Conservation (phyloP, 2,113 vertebrate species). For the Phodopus roborovskii region DNA sequence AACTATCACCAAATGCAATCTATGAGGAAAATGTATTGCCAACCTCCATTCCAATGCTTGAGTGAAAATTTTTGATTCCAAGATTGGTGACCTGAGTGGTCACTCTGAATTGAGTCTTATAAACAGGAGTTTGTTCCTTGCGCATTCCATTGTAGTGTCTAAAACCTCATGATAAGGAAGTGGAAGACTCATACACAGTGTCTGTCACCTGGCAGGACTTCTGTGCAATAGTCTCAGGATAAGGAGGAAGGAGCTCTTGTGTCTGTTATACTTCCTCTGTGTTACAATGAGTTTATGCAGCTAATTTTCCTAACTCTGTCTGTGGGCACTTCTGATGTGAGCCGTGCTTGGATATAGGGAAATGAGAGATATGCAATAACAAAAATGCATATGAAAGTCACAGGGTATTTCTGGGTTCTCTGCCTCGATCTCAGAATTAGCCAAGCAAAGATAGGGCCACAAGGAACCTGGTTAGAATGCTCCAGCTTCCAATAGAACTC, state of each 20-base stretch:
- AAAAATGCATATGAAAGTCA: conserved; percentile 59
- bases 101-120: not conserved
- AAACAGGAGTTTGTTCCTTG: not conserved
- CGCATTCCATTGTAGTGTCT: not conserved
- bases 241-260: not conserved
- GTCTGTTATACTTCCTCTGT: not conserved
- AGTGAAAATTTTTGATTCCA: not conserved
- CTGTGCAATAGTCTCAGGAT: not conserved
- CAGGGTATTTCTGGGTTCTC: conserved; percentile 42
- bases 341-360: conserved; percentile 22
- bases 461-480: conserved; percentile 19
- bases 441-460: conserved; percentile 6
- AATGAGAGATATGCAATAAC: conserved; percentile 63
- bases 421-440: conserved; percentile 37
- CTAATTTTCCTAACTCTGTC: conserved; percentile 43
- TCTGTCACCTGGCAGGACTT: not conserved
- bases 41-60: not conserved
- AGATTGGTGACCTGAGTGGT: not conserved
- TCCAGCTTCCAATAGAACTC: not conserved
- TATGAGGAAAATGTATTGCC: not conserved
- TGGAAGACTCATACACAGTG: not conserved
- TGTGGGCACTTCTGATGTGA: conserved; percentile 55
- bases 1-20: not conserved
- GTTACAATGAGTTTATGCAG: conserved; percentile 38
- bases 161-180: not conserved